Conservation (phyloP, 1,140 invertebrate species). For the Helicorthomorpha holstii region DNA sequence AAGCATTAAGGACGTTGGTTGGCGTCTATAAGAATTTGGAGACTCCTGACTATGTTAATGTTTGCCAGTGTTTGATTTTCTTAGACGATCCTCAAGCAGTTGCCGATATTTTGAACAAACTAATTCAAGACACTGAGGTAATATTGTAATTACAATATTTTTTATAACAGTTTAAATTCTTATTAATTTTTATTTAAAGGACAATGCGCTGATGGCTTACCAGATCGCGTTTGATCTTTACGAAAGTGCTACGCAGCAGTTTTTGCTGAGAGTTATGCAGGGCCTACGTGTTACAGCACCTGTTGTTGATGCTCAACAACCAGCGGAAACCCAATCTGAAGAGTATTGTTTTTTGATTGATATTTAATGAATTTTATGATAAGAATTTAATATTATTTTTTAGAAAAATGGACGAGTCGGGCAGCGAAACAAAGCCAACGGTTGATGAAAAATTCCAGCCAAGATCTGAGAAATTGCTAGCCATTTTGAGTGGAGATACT, state of each 20-base stretch:
- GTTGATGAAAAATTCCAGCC: slow-evolving; percentile 68
- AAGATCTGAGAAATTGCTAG: slow-evolving; percentile 69
- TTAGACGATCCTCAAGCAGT: slow-evolving; percentile 81
- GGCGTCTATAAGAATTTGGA: slow-evolving; percentile 67
- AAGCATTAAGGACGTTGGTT: slow-evolving; percentile 73
- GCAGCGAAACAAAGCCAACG: too few species aligned
- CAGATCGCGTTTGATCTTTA: slow-evolving; percentile 99
- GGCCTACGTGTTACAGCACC: slow-evolving; percentile 66
- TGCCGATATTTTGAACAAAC: slow-evolving; percentile 73
- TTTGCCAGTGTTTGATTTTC: slow-evolving; percentile 87
- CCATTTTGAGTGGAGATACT: slow-evolving; percentile 85
- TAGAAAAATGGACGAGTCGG: too few species aligned
- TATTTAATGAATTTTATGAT: too few species aligned
- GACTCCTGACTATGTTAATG: slow-evolving; percentile 64
- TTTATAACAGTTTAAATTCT: too few species aligned
- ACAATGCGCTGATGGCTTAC: slow-evolving; percentile 75
- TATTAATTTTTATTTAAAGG: slow-evolving; percentile 26
- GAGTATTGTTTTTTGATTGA: too few species aligned
- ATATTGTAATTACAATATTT: slow-evolving; percentile 16
- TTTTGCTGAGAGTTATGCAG: slow-evolving; percentile 71
- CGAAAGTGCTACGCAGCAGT: slow-evolving; percentile 96
- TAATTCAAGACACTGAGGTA: slow-evolving; percentile 60
- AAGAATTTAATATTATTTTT: too few species aligned
- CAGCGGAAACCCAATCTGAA: too few species aligned
- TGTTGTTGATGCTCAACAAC: slow-evolving; percentile 33